phyloP scores from a whole-genome alignment of 2,797 vertebrate genomes.

The Neostethus bicornis region DNA sequence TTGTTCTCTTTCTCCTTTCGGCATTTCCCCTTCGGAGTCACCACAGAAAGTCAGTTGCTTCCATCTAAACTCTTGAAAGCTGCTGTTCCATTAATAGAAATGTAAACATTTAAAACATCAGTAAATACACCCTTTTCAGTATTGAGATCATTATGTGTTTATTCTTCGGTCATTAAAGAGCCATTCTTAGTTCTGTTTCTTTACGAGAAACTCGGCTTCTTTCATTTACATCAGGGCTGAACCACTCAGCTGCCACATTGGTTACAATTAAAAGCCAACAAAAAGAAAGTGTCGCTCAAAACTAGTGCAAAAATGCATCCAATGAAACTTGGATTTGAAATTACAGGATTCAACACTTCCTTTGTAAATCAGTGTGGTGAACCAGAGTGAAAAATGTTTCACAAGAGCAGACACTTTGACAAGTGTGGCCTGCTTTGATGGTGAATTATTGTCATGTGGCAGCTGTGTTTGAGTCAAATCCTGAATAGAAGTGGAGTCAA shows the following conservation, averaged over 20 bases:
- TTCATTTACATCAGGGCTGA: slow-evolving; percentile 41
- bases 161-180: slow-evolving; percentile 42
- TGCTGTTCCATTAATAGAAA: slow-evolving; percentile 16
- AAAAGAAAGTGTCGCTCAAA: slow-evolving; percentile 30
- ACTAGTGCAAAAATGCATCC: slow-evolving; percentile 36
- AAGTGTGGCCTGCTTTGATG: slow-evolving; percentile 33
- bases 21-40: too few species aligned
- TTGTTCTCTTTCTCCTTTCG: too few species aligned
- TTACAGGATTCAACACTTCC: slow-evolving; percentile 31
- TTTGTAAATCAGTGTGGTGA: slow-evolving; percentile 23
- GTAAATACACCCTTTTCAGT: slow-evolving; percentile 22
- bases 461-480: slow-evolving; percentile 38
- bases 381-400: slow-evolving; percentile 27
- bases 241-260: slow-evolving; percentile 30
- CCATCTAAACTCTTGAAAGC: slow-evolving; percentile 54
- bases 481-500: slow-evolving; percentile 29
- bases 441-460: slow-evolving; percentile 24
- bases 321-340: slow-evolving; percentile 24
- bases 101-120: slow-evolving; percentile 13
- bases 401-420: slow-evolving; percentile 23
- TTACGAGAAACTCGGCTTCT: too few species aligned
- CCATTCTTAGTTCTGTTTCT: too few species aligned
- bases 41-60: too few species aligned
- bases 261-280: slow-evolving; percentile 61
- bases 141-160: slow-evolving; percentile 27